phyloP scores from a whole-genome alignment of 2,888 invertebrate species.

The Artemia sinica region DNA sequence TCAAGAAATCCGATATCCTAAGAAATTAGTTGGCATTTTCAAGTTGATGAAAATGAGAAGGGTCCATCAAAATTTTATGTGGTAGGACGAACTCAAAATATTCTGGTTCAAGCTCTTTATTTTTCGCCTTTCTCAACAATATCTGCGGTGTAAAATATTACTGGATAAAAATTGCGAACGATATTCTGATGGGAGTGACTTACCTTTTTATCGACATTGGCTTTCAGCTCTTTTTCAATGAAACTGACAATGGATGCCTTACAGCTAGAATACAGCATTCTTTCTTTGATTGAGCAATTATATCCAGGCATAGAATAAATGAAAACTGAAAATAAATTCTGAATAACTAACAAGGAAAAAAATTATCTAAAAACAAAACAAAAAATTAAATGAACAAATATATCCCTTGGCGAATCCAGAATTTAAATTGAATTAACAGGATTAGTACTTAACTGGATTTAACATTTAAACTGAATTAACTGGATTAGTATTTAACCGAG shows the following conservation, averaged over 20 bases:
- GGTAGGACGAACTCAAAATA: neutral
- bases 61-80: neutral
- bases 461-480: no score
- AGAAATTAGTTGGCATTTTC: neutral
- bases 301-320: conserved; percentile 98
- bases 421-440: no score
- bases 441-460: no score
- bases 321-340: conserved; percentile 47
- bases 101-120: neutral
- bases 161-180: conserved; percentile 23
- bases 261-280: conserved; percentile 97
- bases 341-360: no score
- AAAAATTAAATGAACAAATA: no score
- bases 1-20: no score
- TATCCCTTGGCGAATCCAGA: no score
- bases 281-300: conserved; percentile 81
- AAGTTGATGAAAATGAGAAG: neutral
- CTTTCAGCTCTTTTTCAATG: conserved; percentile 51
- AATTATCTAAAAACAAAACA: no score
- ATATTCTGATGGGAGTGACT: conserved; percentile 24
- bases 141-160: no score
- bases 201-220: conserved; percentile 73
- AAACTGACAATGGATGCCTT: conserved; percentile 75
- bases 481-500: no score
- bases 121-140: neutral